These are phyloP conservation scores for Drosophila parvula DNA, from an alignment of 1,140 invertebrate genomes.

Conservation along the genomic window DNA sequence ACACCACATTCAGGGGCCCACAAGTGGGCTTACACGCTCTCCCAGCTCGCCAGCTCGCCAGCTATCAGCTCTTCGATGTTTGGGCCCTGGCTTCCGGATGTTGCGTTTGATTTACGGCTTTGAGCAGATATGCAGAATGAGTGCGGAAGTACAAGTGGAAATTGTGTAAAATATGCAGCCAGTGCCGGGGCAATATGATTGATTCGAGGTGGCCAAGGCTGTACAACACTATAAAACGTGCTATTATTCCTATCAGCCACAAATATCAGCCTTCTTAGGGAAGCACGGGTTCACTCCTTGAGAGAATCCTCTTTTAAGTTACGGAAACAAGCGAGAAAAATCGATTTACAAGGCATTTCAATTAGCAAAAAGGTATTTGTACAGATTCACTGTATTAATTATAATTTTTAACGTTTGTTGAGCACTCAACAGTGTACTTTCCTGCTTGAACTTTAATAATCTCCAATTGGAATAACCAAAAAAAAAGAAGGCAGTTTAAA, in stretches of 20 bases:
- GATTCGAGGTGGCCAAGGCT: conserved; percentile 2
- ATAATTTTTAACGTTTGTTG: no score
- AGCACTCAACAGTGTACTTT: no score
- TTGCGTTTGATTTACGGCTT: conserved; percentile 51
- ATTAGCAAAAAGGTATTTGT: no score
- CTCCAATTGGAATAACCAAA: background rate
- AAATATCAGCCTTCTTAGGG: background rate
- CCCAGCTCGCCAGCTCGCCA: no score
- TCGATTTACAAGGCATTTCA: background rate
- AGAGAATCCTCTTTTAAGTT: background rate
- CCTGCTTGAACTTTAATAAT: background rate
- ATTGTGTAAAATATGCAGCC: conserved; percentile 32
- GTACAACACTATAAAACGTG: background rate
- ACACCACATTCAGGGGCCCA: conserved; percentile 17
- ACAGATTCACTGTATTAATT: background rate
- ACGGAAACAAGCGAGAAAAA: no score
- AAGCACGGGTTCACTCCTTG: background rate
- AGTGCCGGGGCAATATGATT: conserved; percentile 18
- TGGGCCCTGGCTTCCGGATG: conserved; percentile 36
- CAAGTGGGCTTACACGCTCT: conserved; percentile 23
- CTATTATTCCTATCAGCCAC: background rate
- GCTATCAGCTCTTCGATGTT: conserved; percentile 16
- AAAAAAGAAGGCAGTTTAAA: background rate
- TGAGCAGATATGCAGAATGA: conserved; percentile 9
- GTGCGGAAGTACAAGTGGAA: conserved; percentile 13